phyloP scores from a whole-genome alignment of 2,888 invertebrate species.

The Bellardia bayeri region DNA sequence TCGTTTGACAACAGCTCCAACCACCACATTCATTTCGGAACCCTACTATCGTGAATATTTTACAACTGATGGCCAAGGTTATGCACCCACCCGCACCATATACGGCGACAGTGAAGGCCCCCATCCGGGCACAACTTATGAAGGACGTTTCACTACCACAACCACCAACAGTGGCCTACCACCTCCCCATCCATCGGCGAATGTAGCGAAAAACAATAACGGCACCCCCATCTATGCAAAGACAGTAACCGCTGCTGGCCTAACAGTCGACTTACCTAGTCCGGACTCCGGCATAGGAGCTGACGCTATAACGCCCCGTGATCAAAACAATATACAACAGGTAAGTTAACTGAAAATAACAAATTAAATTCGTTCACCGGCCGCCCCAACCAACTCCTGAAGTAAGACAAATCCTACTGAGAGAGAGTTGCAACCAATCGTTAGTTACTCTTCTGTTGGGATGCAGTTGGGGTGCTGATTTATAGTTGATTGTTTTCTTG shows the following conservation, averaged over 20 bases:
- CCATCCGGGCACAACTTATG: slow-evolving; percentile 82
- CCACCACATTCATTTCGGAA: slow-evolving; percentile 87
- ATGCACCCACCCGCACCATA: slow-evolving; percentile 82
- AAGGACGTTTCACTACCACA: slow-evolving; percentile 82
- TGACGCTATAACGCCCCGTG: slow-evolving; percentile 95
- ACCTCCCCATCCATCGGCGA: slow-evolving; percentile 75
- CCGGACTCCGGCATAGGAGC: slow-evolving; percentile 98
- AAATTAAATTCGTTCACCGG: neutral
- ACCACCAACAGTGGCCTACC: slow-evolving; percentile 76
- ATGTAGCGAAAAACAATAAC: slow-evolving; percentile 75
- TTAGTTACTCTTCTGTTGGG: slow-evolving; percentile 1
- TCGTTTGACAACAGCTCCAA: slow-evolving; percentile 81
- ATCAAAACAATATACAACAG: slow-evolving; percentile 95
- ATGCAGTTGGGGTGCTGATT: slow-evolving; percentile 31
- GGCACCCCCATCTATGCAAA: slow-evolving; percentile 84
- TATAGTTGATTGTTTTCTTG: slow-evolving; percentile 52
- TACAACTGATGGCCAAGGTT: slow-evolving; percentile 86
- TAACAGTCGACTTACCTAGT: slow-evolving; percentile 97
- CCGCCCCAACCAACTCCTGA: neutral
- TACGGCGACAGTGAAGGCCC: slow-evolving; percentile 83
- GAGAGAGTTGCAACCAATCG: neutral
- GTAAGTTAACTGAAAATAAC: slow-evolving; percentile 85
- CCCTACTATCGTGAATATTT: slow-evolving; percentile 92
- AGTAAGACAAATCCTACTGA: neutral
- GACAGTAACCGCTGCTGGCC: slow-evolving; percentile 89